These are phyloP conservation scores for Camponotus vicinus DNA, from an alignment of 1,140 invertebrate genomes.

Conservation along the genomic window DNA sequence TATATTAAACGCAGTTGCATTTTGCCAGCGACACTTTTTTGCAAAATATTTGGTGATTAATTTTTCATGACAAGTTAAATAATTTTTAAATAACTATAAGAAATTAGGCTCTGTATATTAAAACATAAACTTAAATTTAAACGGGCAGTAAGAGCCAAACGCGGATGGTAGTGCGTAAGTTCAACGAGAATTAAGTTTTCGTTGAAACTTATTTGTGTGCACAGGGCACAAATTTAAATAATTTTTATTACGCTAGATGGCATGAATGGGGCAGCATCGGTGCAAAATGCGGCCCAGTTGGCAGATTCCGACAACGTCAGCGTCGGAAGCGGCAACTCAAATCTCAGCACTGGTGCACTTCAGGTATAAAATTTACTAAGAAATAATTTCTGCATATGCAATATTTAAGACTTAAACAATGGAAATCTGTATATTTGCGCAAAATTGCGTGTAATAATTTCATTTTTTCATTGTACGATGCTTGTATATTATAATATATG, in stretches of 20 bases:
- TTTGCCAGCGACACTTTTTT: neutral
- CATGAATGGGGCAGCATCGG: slow-evolving; percentile 69
- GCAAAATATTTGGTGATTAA: neutral
- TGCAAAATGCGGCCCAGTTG: slow-evolving; percentile 75
- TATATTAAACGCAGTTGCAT: neutral
- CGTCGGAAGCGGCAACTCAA: slow-evolving; percentile 83
- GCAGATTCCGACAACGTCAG: slow-evolving; percentile 81
- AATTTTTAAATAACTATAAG: too few species aligned
- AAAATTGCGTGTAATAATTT: neutral
- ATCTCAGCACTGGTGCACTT: slow-evolving; percentile 82
- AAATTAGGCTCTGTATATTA: too few species aligned
- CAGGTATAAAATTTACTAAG: slow-evolving; percentile 74
- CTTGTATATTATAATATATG: neutral
- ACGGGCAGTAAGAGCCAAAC: too few species aligned
- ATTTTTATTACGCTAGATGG: slow-evolving; percentile 75
- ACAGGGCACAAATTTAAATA: too few species aligned
- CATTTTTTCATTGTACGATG: neutral
- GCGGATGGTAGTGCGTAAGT: too few species aligned
- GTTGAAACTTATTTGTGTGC: too few species aligned
- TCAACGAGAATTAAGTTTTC: too few species aligned
- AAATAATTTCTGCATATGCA: too few species aligned
- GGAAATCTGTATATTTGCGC: neutral
- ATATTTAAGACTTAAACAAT: neutral
- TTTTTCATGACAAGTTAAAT: slow-evolving; percentile 8
- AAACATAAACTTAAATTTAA: too few species aligned